Base-by-base conservation (phyloP, 1,140 invertebrate species). In the Camponotus pennsylvanicus region DNA sequence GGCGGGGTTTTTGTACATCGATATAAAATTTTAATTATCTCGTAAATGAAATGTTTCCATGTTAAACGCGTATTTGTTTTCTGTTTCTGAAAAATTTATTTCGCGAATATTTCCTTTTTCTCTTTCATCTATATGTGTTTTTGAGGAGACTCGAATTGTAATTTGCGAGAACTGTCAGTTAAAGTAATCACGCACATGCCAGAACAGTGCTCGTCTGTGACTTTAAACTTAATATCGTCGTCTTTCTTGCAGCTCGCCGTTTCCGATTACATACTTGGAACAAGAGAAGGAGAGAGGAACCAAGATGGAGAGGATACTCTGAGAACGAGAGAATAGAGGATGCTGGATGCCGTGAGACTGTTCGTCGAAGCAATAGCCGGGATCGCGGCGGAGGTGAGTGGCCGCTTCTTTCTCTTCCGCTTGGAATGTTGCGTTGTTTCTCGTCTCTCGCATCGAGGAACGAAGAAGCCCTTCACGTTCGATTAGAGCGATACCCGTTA, bases 381-480 rank as follows among this genome's bases (percentile, higher is more conserved):
- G 89, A 87, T 79, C 90, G 75, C 67, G 27, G 78, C 78, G 82
- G 45, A 92, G 91, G 91, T 92, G 91, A 92, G 90, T 92, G 91
- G 37, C 90, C 91, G 86, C 80, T 90, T 77, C 90, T 90, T 87
- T 85, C 85, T 77, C 90, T 90, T 87, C 86, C 85, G 64, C 45
- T 67, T 84, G 88, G 89, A 87, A 83, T 87, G 89, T 88, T 85
- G 89, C 80, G 82, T 87, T 69, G 73, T 80, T 78, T 79, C 83
- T 79, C 90, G 34, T 61, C 45, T 83, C 64, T 75, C 77, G 52
- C 34, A 42, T 69, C 52, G 76, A 52, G 71, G 27, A 77, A 83
- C 40, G 34, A 49, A 32, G 45, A 77, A 57, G 52, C 37, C 8
- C 21, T 59, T 59, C 15, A 11, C 73, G 13, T 34, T 21, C 73